phyloP scores from a whole-genome alignment of 2,888 invertebrate genomes.

The Pristionchus maxplancki region DNA sequence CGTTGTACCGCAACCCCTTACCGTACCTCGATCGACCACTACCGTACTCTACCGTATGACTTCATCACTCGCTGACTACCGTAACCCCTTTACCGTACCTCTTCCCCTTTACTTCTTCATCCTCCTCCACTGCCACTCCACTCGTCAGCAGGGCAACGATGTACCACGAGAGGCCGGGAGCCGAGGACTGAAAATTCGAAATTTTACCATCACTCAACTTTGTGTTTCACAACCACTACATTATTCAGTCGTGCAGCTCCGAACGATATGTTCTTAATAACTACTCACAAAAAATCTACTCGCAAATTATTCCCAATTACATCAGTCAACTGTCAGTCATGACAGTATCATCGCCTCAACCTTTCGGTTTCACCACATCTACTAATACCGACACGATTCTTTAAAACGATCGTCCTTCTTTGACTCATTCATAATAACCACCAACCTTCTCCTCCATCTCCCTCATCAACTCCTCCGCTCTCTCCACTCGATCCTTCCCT shows the following conservation, averaged over 20 bases:
- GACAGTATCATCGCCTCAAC: neutral
- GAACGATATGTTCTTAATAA: too few relatives aligned
- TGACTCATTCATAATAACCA: neutral
- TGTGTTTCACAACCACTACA: neutral
- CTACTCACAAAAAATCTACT: too few relatives aligned
- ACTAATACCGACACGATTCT: neutral
- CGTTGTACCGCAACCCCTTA: too few relatives aligned
- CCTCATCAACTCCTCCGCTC: slow-evolving; percentile 18
- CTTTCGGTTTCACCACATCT: neutral
- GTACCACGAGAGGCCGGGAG: slow-evolving; percentile 29
- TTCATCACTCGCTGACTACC: neutral
- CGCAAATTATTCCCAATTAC: too few relatives aligned
- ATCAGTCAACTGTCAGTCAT: too few relatives aligned
- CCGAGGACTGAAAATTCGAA: neutral
- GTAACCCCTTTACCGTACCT: slow-evolving; percentile 27
- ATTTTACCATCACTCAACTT: neutral
- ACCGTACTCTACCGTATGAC: too few relatives aligned
- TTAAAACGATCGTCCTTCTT: neutral
- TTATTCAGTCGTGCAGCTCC: too few relatives aligned
- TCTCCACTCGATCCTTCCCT: slow-evolving; percentile 6
- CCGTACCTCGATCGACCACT: neutral
- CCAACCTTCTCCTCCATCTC: slow-evolving; percentile 27
- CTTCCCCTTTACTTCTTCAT: neutral
- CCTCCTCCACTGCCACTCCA: neutral
- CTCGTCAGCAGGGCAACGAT: neutral